Base-by-base conservation (phyloP, 1,140 invertebrate genomes). In the Schlechtendalia chinensis region DNA sequence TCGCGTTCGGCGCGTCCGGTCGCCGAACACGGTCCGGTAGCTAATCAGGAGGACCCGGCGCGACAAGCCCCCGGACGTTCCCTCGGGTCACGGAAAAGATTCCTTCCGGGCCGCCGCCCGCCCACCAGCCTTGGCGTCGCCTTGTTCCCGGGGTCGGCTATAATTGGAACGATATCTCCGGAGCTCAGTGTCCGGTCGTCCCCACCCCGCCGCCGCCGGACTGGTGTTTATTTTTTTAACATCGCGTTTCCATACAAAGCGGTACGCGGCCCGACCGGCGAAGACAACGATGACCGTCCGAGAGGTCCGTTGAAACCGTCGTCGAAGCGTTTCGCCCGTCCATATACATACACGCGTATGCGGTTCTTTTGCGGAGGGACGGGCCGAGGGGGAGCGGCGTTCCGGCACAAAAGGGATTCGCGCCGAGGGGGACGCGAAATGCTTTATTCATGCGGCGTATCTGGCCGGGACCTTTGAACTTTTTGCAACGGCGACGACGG, bases 391-490 rank as follows among this genome's bases (percentile, higher is more conserved):
- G 59, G 59, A 32, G 56, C 45, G 74, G 59, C 53, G 74, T 29
- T 32, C 45, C 45, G 17, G 32, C 56, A 59, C 74, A 77, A 77
- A 59, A 77, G 74, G 74, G 74, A 77, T 77, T 77, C 61, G 56
- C 22, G 22, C 19, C 29, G 32, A 3, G 54, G 59, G 74, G 39
- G 74, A n/a, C 19, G 19, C 54, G 32, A 32, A 14, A 79, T 79
- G 74, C 74, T 79, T 79, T 79, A 79, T 79, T 79, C 74, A 79
- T 79, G 74, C 56, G 74, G 74, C 58, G 74, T 79, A 79, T 79
- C 74, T 79, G 54, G 53, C 56, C 72, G 54, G 72, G 72, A 75
- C 72, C 74, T 79, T 79, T 79, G 74, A 79, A 79, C 74, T 79
- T 79, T 79, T 79, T 59, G 32, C 58, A 61, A 50, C 56, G 32